phyloP scores from a whole-genome alignment of 2,113 vertebrate genomes.

The Hucho hucho region DNA sequence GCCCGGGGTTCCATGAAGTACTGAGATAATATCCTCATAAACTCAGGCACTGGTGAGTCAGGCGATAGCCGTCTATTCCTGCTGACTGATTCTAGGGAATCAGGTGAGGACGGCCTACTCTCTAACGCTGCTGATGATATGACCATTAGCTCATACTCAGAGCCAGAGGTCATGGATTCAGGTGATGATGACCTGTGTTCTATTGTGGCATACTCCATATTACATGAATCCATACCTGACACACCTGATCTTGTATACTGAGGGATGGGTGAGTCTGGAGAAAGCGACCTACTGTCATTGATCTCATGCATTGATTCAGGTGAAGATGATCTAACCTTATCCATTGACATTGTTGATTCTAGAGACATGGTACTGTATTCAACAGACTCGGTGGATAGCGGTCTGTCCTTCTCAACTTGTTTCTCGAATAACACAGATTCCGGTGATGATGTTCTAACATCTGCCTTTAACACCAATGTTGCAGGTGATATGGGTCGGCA shows the following conservation, averaged over 20 bases:
- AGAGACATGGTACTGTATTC: neutral
- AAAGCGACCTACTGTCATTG: conserved; percentile 46
- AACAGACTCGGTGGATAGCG: neutral
- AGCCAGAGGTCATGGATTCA: conserved; percentile 48
- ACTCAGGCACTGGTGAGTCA: conserved; percentile 59
- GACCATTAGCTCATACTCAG: conserved; percentile 42
- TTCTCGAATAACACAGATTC: neutral
- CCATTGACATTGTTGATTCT: neutral
- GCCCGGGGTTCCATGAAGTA: conserved; percentile 49
- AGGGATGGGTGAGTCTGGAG: conserved; percentile 62
- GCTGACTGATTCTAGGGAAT: conserved; percentile 53
- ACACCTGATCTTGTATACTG: conserved; percentile 37
- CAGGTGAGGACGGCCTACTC: conserved; percentile 59
- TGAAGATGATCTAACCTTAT: conserved; percentile 51
- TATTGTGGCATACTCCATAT: conserved; percentile 5
- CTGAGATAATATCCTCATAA: conserved; percentile 60
- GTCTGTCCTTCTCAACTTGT: neutral
- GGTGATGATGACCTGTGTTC: conserved; percentile 44
- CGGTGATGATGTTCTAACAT: neutral
- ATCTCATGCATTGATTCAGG: conserved; percentile 54
- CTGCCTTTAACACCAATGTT: neutral
- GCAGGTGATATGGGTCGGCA: neutral
- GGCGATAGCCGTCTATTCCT: conserved; percentile 40
- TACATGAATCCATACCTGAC: no score
- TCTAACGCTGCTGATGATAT: conserved; percentile 33